Evolutionary conservation across 2,113 vertebrate genomes (phyloP).

Genomic region (Hemibagrus wyckioides): DNA sequence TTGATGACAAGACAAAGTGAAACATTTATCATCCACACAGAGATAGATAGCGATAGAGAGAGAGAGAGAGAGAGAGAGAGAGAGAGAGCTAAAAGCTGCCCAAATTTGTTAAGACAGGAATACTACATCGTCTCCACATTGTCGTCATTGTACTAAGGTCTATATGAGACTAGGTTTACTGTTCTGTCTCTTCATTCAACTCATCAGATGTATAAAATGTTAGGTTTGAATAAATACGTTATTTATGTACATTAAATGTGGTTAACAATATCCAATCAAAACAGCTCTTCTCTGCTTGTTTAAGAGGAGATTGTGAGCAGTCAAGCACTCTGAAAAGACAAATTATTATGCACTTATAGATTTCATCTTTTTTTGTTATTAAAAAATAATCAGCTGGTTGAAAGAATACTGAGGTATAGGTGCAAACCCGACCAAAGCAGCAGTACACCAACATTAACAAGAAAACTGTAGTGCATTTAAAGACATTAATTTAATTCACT

Average conservation of each 20-base stretch:
- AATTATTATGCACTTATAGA: too few relatives aligned
- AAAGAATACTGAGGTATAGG: background rate
- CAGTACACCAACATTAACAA: background rate
- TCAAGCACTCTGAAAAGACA: too few relatives aligned
- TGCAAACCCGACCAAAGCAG: too few relatives aligned
- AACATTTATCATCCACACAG: slow-evolving; percentile 85
- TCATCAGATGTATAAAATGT: background rate
- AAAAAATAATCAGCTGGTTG: background rate
- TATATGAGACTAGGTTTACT: background rate
- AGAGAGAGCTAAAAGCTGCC: slow-evolving; percentile 47
- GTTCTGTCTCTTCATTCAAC: background rate
- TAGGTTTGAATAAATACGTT: background rate
- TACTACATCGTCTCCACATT: background rate
- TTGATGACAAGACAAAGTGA: slow-evolving; percentile 84
- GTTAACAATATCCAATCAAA: background rate
- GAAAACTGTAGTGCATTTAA: background rate
- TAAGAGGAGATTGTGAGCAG: too few relatives aligned
- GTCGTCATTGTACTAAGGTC: background rate
- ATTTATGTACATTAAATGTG: too few relatives aligned
- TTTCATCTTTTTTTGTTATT: background rate
- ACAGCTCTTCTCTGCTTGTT: background rate
- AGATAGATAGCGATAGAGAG: slow-evolving; percentile 31
- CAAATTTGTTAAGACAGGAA: background rate
- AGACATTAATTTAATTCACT: background rate
- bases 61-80: slow-evolving; percentile 38